Base-by-base conservation (phyloP, 2,888 invertebrate genomes). In the Polyommatus icarus region DNA sequence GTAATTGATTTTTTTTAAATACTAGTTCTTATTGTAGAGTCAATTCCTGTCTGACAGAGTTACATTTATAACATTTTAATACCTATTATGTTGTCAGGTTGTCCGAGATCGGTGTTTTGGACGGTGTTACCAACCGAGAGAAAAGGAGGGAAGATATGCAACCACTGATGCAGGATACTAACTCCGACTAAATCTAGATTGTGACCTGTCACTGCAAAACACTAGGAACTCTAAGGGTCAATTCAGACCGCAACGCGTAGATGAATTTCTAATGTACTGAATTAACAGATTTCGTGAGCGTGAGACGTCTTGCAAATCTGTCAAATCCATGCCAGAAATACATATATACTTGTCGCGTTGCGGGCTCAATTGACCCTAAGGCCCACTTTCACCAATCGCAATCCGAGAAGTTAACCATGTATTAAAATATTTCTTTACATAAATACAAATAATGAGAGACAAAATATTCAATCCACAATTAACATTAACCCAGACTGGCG, bases 31-130 rank as follows among this genome's bases (percentile, higher is more conserved):
- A 36, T 36, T 36, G 36, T 36, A 8, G 36, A 36, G 7, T 36
- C 7, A 36, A 36, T 5, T 36, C 36, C 36, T 6, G 36, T 6
- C 36, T 36, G 6, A 6, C 36, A 36, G 7, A 36, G 1, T 36
- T 36, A 36, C 7, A 36, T 36, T 36, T 36, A 36, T 18, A 54
- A 18, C 15, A 54, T 54, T 54, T 18, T 54, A 50, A 15, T 15
- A 50, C 50, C 7, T 50, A 77, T 50, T 57, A 57, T 36, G n/a
- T 76, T 76, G 40, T 10, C 86, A 94, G 94, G 20, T 83, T 94
- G 40, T 91, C 94, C 1, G 93, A 94, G 8, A 93, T 94, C 71
- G 93, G 92, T 5, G 89, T 94, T 1, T 81, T 93, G 24, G 92
- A 93, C 57, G 90, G 91, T 20, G 89, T 93, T 2, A 89, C 90